phyloP scores from a whole-genome alignment of 1,140 invertebrate species.

The Trichomalopsis sarcophagae region DNA sequence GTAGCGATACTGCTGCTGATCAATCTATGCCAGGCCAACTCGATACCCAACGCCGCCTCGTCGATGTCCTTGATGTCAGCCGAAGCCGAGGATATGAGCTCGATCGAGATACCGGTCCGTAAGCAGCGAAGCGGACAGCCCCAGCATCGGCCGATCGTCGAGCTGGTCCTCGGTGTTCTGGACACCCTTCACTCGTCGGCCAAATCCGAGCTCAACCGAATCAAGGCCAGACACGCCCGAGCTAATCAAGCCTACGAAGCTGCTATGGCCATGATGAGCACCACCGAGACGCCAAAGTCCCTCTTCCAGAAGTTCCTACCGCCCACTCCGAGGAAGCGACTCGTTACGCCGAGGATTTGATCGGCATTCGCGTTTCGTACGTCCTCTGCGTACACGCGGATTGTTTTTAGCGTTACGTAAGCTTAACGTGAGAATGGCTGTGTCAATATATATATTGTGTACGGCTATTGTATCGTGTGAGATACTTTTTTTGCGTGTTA shows the following conservation, averaged over 20 bases:
- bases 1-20: background rate
- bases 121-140: constrained; percentile 12
- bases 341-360: background rate
- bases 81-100: constrained; percentile 12
- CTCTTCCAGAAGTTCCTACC: background rate
- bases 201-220: constrained; percentile 52
- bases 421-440: background rate
- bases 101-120: constrained; percentile 41
- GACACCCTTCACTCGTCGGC: constrained; percentile 57
- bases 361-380: background rate
- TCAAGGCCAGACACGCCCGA: constrained; percentile 27
- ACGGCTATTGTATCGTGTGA: too few relatives aligned
- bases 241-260: background rate
- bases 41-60: background rate
- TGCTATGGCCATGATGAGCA: background rate
- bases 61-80: background rate
- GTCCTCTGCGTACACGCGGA: too few relatives aligned
- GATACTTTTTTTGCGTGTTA: too few relatives aligned
- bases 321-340: background rate
- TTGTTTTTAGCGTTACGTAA: background rate
- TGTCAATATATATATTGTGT: background rate
- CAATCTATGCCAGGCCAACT: background rate
- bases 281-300: background rate
- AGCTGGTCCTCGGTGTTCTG: constrained; percentile 57
- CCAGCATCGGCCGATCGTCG: constrained; percentile 56